Percentiles rank a stretch among this genome's conserved stretches.
Evolutionary conservation across 2,888 invertebrate species (phyloP).

Genomic region (Cordylochernes scorpioides): DNA sequence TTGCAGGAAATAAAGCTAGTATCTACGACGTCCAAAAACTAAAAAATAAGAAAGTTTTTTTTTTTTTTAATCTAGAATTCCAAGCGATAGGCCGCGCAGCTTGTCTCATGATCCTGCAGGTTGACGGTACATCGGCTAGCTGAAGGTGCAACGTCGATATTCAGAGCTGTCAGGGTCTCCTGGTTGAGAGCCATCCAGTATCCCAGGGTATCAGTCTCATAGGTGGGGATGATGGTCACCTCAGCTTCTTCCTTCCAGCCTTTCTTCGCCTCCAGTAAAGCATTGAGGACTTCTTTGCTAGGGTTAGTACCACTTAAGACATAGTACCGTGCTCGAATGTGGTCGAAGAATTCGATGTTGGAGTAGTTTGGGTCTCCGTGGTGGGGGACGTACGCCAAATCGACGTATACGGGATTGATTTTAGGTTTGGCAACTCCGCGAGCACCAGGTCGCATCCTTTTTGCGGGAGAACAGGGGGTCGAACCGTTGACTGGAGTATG

Average conservation of each 20-base stretch:
- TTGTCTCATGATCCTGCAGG: constrained; percentile 86
- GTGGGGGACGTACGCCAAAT: constrained; percentile 81
- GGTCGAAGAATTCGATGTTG: constrained; percentile 75
- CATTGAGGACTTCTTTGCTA: constrained; percentile 71
- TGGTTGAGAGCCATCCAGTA: constrained; percentile 93
- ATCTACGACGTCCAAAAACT: too few relatives aligned
- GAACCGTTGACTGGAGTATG: constrained; percentile 5
- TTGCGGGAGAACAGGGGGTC: constrained; percentile 3
- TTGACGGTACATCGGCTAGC: constrained; percentile 91
- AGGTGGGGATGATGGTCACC: constrained; percentile 90
- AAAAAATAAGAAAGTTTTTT: too few relatives aligned
- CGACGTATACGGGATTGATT: constrained; percentile 38
- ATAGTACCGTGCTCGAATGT: constrained; percentile 73
- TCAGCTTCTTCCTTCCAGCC: constrained; percentile 29
- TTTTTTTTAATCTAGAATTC: too few relatives aligned
- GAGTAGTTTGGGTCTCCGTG: constrained; percentile 81
- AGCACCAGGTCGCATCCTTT: constrained; percentile 2
- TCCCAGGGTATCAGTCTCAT: constrained; percentile 81
- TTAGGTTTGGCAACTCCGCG: constrained; percentile 4
- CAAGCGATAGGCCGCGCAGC: constrained; percentile 84
- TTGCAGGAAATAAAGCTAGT: too few relatives aligned
- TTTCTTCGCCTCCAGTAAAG: constrained; percentile 60
- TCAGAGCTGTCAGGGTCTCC: constrained; percentile 61
- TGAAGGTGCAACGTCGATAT: constrained; percentile 81
- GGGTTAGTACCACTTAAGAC: constrained; percentile 87